Base-by-base conservation (phyloP, 92 coral and sea anemone species). In the Galaxea fascicularis region DNA sequence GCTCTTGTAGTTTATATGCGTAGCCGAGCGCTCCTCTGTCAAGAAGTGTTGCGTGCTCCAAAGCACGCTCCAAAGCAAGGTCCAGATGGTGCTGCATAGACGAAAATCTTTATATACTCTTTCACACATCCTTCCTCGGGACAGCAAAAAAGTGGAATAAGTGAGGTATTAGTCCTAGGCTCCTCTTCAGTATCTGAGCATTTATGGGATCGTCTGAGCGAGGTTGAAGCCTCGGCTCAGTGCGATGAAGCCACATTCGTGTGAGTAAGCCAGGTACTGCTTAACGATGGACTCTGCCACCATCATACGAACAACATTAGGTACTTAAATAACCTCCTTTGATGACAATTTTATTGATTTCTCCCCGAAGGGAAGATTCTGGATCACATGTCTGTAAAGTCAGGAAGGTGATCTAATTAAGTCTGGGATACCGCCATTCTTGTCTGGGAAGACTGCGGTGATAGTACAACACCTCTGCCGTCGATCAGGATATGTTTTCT, bases 41-140 rank as follows among this genome's bases (percentile, higher is more conserved):
- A 83, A 92, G 74, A 53, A 92, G 84, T 35, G 91, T 92, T 82
- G 86, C 93, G 71, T 84, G 71, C 78, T 92, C 91, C 54, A 82
- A 80, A 68, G 85, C 90, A 39, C 93, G 85, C 59, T 83, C 64
- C 67, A 86, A 89, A 35, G 88, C 91, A 78, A 74, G 76, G 64
- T 92, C 93, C 54, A 86, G 78, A 59, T 92, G 93, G 57, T 78
- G 78, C 85, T 92, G 93, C 67, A 89, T 81, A 74, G 93, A 82
- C 51, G 91, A 92, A 80, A 77, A 84, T 45, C 88, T 77, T 80
- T 76, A 90, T n/a, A 79, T 80, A 89, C 39, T 86, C 71, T 73
- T 82, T 86, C 25, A 73, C 70, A 70, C 95, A 92, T 77, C 95
- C 91, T 82, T 92, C 89, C 84, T 89, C 95, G 14, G 93, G 93